Percentiles rank a stretch among this genome's conserved stretches.
Conservation (phyloP, 2,888 invertebrate species). For the Endotricha flammealis region DNA sequence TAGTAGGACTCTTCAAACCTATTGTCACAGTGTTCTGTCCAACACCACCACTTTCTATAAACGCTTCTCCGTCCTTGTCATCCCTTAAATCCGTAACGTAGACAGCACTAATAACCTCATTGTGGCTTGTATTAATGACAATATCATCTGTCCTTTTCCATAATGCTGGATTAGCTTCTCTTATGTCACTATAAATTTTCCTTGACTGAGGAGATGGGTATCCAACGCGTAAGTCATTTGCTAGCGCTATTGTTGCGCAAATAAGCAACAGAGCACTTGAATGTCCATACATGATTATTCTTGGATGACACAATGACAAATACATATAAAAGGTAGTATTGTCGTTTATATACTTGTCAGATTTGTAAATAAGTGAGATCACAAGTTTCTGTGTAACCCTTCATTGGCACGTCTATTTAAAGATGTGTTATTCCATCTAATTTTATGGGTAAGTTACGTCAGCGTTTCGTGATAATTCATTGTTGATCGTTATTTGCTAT, state of each 20-base stretch:
- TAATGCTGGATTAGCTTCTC: constrained; percentile 51
- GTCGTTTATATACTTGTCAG: background rate
- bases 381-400: constrained; percentile 1
- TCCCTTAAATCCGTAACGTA: constrained; percentile 55
- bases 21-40: constrained; percentile 53
- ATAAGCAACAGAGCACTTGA: background rate
- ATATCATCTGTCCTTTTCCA: constrained; percentile 58
- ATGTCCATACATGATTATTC: background rate
- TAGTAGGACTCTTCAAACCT: constrained; percentile 49
- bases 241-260: constrained; percentile 11
- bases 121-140: constrained; percentile 38
- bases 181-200: constrained; percentile 51
- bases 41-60: constrained; percentile 52
- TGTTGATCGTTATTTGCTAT: background rate
- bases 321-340: background rate
- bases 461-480: constrained; percentile 6
- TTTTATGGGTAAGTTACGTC: constrained; percentile 11
- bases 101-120: constrained; percentile 53
- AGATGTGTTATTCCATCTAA: background rate
- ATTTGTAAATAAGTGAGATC: constrained; percentile 12
- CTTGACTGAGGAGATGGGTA: constrained; percentile 30
- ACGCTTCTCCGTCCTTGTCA: constrained; percentile 52
- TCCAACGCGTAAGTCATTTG: constrained; percentile 43
- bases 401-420: constrained; percentile 4
- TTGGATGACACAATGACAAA: background rate